Percentiles rank a stretch among this genome's conserved stretches.
phyloP scores from a whole-genome alignment of 2,797 vertebrate species.

The Galaxias olidus region DNA sequence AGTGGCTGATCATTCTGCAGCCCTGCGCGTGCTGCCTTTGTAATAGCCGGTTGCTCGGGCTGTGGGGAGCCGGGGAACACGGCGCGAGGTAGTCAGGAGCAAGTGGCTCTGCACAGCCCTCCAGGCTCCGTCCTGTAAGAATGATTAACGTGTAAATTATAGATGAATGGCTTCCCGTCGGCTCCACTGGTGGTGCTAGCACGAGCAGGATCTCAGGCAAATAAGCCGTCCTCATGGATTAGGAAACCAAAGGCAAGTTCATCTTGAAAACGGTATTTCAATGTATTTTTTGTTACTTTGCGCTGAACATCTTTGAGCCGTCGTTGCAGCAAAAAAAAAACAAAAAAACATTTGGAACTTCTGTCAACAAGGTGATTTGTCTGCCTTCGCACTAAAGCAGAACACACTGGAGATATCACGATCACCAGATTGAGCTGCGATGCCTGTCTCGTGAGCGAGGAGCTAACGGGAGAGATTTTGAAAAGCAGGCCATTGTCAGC shows the following conservation, averaged over 20 bases:
- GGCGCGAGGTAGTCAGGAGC: slow-evolving; percentile 21
- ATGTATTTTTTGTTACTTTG: neutral
- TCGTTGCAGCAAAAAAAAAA: no score
- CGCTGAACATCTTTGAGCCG: neutral
- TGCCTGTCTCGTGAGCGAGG: neutral
- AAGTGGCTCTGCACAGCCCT: slow-evolving; percentile 27
- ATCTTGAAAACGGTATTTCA: neutral
- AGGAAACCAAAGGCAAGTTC: no score
- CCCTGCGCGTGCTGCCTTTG: no score
- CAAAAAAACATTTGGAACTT: no score
- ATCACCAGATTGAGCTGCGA: neutral
- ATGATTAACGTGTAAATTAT: slow-evolving; percentile 58
- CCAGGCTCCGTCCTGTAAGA: slow-evolving; percentile 39
- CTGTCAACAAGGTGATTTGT: no score
- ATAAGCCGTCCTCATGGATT: no score
- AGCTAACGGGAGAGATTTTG: slow-evolving; percentile 7
- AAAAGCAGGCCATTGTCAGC: slow-evolving; percentile 25
- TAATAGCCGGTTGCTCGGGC: slow-evolving; percentile 23
- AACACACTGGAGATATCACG: no score
- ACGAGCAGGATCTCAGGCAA: neutral
- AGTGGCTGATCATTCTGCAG: no score
- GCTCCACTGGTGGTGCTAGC: slow-evolving; percentile 18
- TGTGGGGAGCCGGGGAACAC: slow-evolving; percentile 39
- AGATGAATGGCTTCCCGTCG: slow-evolving; percentile 30
- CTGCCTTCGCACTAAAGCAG: no score